Evolutionary conservation across 2,113 vertebrate genomes (phyloP).

Genomic region (Microcebus tavaratra): DNA sequence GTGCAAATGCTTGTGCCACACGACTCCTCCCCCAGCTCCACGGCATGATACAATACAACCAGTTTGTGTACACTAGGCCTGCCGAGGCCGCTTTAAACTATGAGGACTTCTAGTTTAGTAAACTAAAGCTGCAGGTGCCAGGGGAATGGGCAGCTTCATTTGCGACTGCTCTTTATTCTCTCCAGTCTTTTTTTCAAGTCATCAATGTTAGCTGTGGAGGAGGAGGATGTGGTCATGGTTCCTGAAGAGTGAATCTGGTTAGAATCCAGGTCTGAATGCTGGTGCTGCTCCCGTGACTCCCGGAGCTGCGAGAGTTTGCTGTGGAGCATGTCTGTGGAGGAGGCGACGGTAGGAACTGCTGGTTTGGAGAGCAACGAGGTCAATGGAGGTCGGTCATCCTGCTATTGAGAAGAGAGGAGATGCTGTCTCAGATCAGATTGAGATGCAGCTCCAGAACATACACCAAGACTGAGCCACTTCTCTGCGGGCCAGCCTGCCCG

Average conservation of each 20-base stretch:
- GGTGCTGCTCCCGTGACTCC: slow-evolving; percentile 96
- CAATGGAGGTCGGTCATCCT: slow-evolving; percentile 90
- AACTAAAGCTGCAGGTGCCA: slow-evolving; percentile 83
- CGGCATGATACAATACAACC: slow-evolving; percentile 86
- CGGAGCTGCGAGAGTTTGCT: slow-evolving; percentile 99
- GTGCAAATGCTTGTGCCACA: slow-evolving; percentile 89
- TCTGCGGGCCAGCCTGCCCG: background rate
- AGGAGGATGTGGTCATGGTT: slow-evolving; percentile 88
- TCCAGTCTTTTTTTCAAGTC: slow-evolving; percentile 99
- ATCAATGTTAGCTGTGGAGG: slow-evolving; percentile 94
- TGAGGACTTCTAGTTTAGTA: slow-evolving; percentile 85
- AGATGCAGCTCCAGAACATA: background rate
- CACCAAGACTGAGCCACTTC: background rate
- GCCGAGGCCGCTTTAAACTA: slow-evolving; percentile 81
- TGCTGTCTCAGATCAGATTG: background rate
- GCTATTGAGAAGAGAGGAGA: slow-evolving; percentile 69
- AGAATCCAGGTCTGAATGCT: slow-evolving; percentile 90
- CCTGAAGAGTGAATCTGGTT: slow-evolving; percentile 90
- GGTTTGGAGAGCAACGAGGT: slow-evolving; percentile 94
- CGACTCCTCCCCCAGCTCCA: slow-evolving; percentile 83
- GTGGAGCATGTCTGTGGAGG: slow-evolving; percentile 98
- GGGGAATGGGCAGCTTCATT: slow-evolving; percentile 85
- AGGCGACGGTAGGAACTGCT: slow-evolving; percentile 90
- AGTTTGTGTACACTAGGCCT: slow-evolving; percentile 85
- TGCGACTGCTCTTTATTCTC: slow-evolving; percentile 98